phyloP scores from a whole-genome alignment of 2,113 vertebrate species.

The Centropus bengalensis region DNA sequence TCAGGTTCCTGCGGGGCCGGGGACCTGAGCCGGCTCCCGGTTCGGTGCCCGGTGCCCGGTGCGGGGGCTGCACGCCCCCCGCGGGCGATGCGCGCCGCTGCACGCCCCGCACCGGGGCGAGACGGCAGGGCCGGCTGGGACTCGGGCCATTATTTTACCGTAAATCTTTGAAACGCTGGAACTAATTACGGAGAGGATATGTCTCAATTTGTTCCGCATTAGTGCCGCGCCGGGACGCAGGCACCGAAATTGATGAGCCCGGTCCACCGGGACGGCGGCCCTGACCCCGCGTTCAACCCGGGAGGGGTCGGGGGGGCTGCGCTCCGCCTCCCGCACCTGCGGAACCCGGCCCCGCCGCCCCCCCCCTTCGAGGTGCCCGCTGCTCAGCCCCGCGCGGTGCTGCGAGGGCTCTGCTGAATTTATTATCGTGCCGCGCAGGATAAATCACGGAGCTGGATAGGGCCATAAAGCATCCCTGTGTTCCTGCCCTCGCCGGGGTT shows the following conservation, averaged over 20 bases:
- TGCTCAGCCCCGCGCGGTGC: too few species aligned
- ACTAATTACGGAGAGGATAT: constrained; percentile 88
- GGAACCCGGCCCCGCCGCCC: background rate
- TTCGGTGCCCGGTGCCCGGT: too few species aligned
- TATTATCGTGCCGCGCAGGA: constrained; percentile 62
- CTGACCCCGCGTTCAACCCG: constrained; percentile 86
- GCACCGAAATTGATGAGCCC: constrained; percentile 80
- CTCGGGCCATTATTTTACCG: constrained; percentile 73
- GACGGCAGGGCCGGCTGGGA: too few species aligned
- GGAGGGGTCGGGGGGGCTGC: background rate
- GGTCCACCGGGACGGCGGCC: constrained; percentile 79
- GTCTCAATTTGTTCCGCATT: constrained; percentile 91
- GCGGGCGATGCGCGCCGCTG: too few species aligned
- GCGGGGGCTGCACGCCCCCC: too few species aligned
- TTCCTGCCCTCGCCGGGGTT: constrained; percentile 2
- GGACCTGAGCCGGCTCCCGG: too few species aligned
- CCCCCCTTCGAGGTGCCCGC: background rate
- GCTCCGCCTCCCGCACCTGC: constrained; percentile 68
- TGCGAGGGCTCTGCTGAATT: constrained; percentile 58
- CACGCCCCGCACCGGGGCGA: too few species aligned
- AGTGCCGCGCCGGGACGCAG: constrained; percentile 78
- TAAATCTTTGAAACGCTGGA: constrained; percentile 85
- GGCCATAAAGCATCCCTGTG: constrained; percentile 61
- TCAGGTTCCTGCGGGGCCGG: background rate
- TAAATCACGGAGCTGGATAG: constrained; percentile 70